phyloP scores from a whole-genome alignment of 92 coral and sea anemone genomes.

The Zoanthus sansibaricus region DNA sequence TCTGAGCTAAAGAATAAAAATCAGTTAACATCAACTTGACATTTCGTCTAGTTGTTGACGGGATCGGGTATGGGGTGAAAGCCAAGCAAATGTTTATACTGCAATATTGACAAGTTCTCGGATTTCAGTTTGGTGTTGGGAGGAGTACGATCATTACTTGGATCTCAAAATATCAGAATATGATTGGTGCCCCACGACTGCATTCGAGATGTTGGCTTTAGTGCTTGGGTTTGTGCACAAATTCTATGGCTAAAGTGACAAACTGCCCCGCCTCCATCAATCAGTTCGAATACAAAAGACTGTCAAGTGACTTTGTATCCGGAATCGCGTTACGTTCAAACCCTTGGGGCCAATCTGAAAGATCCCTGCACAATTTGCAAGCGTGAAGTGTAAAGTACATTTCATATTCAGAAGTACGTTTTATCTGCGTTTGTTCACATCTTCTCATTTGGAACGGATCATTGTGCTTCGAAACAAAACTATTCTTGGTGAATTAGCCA shows the following conservation, averaged over 20 bases:
- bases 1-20: constrained; percentile 35
- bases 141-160: constrained; percentile 16
- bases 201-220: constrained; percentile 31
- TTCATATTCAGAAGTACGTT: constrained; percentile 44
- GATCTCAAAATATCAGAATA: constrained; percentile 15
- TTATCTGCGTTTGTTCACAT: constrained; percentile 9
- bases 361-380: neutral
- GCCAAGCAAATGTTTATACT: constrained; percentile 20
- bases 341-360: constrained; percentile 47
- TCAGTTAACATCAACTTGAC: constrained; percentile 44
- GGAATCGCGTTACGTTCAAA: constrained; percentile 25
- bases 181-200: constrained; percentile 17
- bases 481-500: constrained; percentile 1
- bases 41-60: constrained; percentile 27
- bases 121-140: constrained; percentile 20
- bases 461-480: constrained; percentile 33
- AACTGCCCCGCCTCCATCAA: constrained; percentile 47
- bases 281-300: constrained; percentile 24
- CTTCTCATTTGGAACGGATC: constrained; percentile 35
- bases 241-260: constrained; percentile 37
- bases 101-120: constrained; percentile 2
- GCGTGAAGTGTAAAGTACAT: constrained; percentile 27
- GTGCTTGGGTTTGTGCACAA: constrained; percentile 30
- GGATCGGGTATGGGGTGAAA: constrained; percentile 19
- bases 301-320: constrained; percentile 36